These are phyloP conservation scores for Xanthostigma xanthostigma DNA, from an alignment of 2,888 invertebrate genomes.

Conservation along the genomic window DNA sequence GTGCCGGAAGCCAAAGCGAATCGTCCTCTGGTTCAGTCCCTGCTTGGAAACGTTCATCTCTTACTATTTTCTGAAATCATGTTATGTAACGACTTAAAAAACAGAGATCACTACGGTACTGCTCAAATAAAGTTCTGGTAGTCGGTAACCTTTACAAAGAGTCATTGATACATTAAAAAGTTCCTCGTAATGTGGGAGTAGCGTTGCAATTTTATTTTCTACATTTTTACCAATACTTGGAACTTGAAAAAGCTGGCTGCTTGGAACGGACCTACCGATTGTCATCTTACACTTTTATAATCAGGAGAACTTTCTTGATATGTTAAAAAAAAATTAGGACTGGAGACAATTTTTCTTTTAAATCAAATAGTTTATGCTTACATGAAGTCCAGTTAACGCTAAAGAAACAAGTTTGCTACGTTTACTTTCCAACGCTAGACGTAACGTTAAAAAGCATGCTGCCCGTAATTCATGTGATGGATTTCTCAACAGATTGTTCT, in stretches of 20 bases:
- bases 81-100: conserved; percentile 3
- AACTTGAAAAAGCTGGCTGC: too few species aligned
- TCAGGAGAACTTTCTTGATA: too few species aligned
- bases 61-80: conserved; percentile 58
- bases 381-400: conserved; percentile 80
- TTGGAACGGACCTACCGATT: too few species aligned
- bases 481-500: conserved; percentile 61
- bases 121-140: too few species aligned
- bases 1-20: conserved; percentile 84
- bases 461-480: conserved; percentile 72
- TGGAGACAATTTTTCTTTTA: too few species aligned
- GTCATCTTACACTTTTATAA: too few species aligned
- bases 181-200: too few species aligned
- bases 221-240: too few species aligned
- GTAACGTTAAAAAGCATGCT: conserved; percentile 71
- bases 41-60: conserved; percentile 83
- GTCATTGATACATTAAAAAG: not conserved
- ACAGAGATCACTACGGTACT: not conserved
- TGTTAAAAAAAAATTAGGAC: too few species aligned
- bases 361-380: conserved; percentile 31
- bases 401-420: conserved; percentile 69
- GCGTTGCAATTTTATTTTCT: too few species aligned
- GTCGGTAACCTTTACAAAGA: not conserved
- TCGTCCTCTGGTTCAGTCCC: conserved; percentile 84
- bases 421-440: conserved; percentile 76